phyloP scores from a whole-genome alignment of 2,113 vertebrate species.

The Sinocyclocheilus maitianheensis region DNA sequence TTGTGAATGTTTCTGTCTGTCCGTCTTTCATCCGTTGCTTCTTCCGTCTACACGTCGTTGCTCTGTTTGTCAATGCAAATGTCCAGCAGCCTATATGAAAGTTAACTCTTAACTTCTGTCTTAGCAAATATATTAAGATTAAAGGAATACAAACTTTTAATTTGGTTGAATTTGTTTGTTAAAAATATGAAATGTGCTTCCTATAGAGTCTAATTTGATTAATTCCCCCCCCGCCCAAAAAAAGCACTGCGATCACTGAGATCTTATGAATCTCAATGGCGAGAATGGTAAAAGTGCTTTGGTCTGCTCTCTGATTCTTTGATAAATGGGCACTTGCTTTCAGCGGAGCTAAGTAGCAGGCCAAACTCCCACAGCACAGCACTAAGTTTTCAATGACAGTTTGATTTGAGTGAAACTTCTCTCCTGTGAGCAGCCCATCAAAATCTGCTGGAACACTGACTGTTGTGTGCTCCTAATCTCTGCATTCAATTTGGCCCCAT shows the following conservation, averaged over 20 bases:
- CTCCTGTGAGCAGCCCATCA: slow-evolving; percentile 14
- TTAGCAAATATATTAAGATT: background rate
- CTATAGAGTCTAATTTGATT: background rate
- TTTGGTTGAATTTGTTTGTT: background rate
- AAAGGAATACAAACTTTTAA: background rate
- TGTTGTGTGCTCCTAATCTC: slow-evolving; percentile 42
- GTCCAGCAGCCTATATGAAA: background rate
- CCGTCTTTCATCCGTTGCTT: no score
- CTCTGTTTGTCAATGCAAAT: background rate
- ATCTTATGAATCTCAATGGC: slow-evolving; percentile 8
- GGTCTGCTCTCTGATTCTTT: slow-evolving; percentile 23
- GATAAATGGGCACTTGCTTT: slow-evolving; percentile 40
- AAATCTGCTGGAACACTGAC: slow-evolving; percentile 16
- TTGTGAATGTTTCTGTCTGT: background rate
- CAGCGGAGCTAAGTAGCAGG: background rate
- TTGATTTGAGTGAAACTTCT: slow-evolving; percentile 51
- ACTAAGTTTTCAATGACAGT: slow-evolving; percentile 44
- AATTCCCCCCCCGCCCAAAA: background rate
- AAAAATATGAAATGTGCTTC: background rate
- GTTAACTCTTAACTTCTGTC: background rate
- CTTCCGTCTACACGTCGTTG: background rate
- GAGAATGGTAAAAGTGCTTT: slow-evolving; percentile 26
- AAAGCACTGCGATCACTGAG: background rate
- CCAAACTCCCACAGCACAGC: slow-evolving; percentile 24
- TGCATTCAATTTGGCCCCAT: slow-evolving; percentile 57